A percentile compares a stretch with the other conserved stretches of the same genome.
phyloP scores from a whole-genome alignment of 2,113 vertebrate genomes.

The Leiothrix lutea region DNA sequence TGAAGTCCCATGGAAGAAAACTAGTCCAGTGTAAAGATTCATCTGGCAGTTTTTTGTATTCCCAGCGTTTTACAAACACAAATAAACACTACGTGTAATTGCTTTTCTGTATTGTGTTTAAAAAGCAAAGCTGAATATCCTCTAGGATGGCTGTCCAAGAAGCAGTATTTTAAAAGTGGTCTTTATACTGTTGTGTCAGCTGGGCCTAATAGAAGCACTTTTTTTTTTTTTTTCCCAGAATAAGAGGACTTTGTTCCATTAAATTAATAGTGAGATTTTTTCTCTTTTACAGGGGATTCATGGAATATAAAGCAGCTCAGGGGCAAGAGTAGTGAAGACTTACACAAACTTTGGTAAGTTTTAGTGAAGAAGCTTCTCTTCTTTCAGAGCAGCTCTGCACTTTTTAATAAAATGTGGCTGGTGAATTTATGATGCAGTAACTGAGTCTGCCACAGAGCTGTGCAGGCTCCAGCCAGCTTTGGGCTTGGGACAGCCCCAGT shows the following conservation, averaged over 20 bases:
- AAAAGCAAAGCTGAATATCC: not conserved
- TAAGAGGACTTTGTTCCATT: not conserved
- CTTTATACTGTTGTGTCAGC: not conserved
- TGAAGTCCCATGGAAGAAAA: not conserved
- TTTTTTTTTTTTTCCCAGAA: not conserved
- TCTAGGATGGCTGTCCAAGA: not conserved
- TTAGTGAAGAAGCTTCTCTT: not conserved
- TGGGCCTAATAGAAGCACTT: not conserved
- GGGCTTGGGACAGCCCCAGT: not conserved
- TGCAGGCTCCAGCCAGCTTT: not conserved
- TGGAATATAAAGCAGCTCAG: slow-evolving; percentile 90
- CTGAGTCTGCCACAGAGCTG: not conserved
- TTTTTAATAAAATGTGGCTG: not conserved
- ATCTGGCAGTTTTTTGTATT: not conserved
- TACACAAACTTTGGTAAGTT: slow-evolving; percentile 93
- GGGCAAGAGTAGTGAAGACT: slow-evolving; percentile 91
- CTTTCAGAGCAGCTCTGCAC: not conserved
- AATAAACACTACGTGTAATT: fast-evolving
- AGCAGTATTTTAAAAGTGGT: not conserved
- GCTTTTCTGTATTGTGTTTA: not conserved
- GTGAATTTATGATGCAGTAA: not conserved
- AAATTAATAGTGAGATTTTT: not conserved
- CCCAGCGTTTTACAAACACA: not conserved
- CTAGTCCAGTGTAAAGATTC: not conserved
- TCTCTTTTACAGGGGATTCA: slow-evolving; percentile 79